A percentile compares a stretch with the other conserved stretches of the same genome.
Conservation (phyloP, 2,888 invertebrate species). For the Cerastoderma edule region DNA sequence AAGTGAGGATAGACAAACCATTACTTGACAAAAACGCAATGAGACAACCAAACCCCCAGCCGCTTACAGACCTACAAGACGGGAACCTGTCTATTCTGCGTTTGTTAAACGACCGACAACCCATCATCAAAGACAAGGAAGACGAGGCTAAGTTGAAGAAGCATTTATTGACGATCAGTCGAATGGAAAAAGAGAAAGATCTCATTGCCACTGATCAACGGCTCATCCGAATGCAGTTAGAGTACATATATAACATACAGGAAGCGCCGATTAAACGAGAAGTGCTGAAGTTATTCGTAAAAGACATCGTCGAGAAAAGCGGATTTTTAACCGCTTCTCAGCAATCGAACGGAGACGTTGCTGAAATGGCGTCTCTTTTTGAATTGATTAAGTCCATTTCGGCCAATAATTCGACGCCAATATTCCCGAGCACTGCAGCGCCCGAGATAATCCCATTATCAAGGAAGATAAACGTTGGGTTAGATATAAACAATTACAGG, state of each 20-base stretch:
- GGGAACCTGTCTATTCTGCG: too few relatives aligned
- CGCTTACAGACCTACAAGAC: too few relatives aligned
- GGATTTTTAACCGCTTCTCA: conserved; percentile 30
- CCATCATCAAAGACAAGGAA: conserved; percentile 19
- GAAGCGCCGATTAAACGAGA: conserved; percentile 35
- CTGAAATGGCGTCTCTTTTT: conserved; percentile 22
- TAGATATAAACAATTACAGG: conserved; percentile 8
- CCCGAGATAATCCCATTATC: too few relatives aligned
- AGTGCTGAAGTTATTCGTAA: conserved; percentile 46
- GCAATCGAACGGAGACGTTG: conserved; percentile 20
- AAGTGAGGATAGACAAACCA: too few relatives aligned
- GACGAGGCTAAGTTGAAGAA: conserved; percentile 22
- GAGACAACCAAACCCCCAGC: too few relatives aligned
- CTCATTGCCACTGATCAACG: conserved; percentile 3
- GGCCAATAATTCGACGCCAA: not conserved
- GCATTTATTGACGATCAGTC: conserved; percentile 24
- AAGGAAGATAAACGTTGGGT: too few relatives aligned
- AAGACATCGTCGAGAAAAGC: conserved; percentile 53
- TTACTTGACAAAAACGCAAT: too few relatives aligned
- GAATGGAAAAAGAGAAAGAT: not conserved
- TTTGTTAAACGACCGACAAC: conserved; percentile 32
- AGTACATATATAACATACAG: conserved; percentile 34
- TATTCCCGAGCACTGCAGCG: too few relatives aligned
- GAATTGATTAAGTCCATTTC: conserved; percentile 29
- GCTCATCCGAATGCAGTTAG: conserved; percentile 31